Conservation (phyloP, 1,140 invertebrate species). For the Drosophila nigrodunni region DNA sequence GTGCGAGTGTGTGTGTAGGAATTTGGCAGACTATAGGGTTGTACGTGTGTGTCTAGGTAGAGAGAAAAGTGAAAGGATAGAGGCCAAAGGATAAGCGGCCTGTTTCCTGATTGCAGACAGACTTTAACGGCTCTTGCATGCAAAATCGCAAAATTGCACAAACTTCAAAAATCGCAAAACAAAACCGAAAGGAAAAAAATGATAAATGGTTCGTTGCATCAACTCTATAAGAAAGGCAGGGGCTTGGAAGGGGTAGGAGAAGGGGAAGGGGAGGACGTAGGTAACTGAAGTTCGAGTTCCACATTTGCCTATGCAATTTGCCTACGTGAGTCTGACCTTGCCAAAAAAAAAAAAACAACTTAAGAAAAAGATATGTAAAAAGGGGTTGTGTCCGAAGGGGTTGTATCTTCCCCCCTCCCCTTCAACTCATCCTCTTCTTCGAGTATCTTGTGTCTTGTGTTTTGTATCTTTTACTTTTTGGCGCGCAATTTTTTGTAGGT, state of each 20-base stretch:
- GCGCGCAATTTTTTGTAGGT: conserved; percentile 63
- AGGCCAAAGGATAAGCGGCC: conserved; percentile 58
- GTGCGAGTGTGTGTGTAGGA: conserved; percentile 39
- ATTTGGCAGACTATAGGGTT: conserved; percentile 71
- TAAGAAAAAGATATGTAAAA: conserved; percentile 1
- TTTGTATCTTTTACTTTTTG: conserved; percentile 52
- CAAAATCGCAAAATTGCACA: conserved; percentile 70
- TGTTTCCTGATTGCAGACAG: conserved; percentile 40
- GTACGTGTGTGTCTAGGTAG: conserved; percentile 55
- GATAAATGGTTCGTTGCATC: conserved; percentile 74
- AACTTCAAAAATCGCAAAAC: conserved; percentile 21
- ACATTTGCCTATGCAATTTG: conserved; percentile 66
- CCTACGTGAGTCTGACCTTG: conserved; percentile 70
- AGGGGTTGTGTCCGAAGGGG: conserved; percentile 40
- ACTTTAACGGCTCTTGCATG: conserved; percentile 71
- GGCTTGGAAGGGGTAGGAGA: background rate
- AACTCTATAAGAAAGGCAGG: background rate
- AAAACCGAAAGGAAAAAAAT: conserved; percentile 46
- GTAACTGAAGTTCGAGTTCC: background rate
- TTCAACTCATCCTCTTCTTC: conserved; percentile 37
- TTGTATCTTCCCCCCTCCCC: conserved; percentile 30
- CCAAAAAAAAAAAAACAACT: conserved; percentile 3
- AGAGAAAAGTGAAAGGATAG: conserved; percentile 72
- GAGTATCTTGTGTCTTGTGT: conserved; percentile 16
- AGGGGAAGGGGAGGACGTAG: background rate